Percentiles rank a stretch among this genome's conserved stretches.
phyloP scores from a whole-genome alignment of 37 sponge, comb jelly and placozoan species.

The Halichondria panicea region DNA sequence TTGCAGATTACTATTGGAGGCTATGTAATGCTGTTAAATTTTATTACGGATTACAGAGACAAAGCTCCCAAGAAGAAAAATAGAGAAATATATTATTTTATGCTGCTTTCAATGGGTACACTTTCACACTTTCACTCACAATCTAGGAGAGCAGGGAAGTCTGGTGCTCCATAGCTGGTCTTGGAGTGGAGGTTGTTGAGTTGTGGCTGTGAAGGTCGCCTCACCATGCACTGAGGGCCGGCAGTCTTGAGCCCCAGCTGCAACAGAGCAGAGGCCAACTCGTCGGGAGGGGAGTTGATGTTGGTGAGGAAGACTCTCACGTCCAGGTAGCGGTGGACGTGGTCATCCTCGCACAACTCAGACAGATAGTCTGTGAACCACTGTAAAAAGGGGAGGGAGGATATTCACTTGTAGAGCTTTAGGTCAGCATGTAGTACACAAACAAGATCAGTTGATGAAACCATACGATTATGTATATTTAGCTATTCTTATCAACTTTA shows the following conservation, averaged over 20 bases:
- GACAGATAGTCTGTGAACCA: constrained; percentile 66
- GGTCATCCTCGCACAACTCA: constrained; percentile 49
- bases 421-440: not conserved
- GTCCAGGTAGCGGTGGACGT: constrained; percentile 55
- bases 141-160: constrained; percentile 49
- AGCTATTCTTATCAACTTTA: not conserved
- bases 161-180: constrained; percentile 60
- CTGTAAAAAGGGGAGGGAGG: constrained; percentile 13
- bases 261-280: constrained; percentile 57
- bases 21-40: too few species aligned
- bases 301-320: constrained; percentile 68
- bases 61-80: too few species aligned
- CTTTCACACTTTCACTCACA: constrained; percentile 31
- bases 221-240: constrained; percentile 9
- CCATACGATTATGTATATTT: not conserved
- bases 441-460: not conserved
- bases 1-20: too few species aligned
- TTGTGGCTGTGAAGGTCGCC: constrained; percentile 62
- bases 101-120: too few species aligned
- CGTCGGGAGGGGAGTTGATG: constrained; percentile 58
- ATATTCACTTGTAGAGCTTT: not conserved
- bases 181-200: constrained; percentile 56
- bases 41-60: too few species aligned
- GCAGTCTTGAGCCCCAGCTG: constrained; percentile 66
- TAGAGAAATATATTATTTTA: too few species aligned